Evolutionary conservation across 2,113 vertebrate genomes (phyloP).

Genomic region (Galeopterus variegatus): DNA sequence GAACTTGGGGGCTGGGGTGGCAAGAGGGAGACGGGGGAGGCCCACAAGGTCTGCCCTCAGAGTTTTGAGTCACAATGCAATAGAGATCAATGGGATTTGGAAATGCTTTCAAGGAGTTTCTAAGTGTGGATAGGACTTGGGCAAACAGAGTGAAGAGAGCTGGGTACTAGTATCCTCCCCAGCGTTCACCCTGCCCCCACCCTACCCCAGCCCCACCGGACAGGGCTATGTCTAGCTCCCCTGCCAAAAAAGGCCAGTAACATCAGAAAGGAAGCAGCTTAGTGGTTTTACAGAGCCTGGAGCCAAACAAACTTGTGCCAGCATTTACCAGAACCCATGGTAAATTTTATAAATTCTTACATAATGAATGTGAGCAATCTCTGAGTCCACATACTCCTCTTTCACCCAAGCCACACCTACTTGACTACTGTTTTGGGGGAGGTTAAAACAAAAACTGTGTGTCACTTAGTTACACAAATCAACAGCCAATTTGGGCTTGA

Average conservation of each 20-base stretch:
- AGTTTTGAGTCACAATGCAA: not conserved
- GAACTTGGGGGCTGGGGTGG: not conserved
- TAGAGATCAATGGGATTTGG: not conserved
- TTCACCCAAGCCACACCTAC: not conserved
- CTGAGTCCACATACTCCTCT: not conserved
- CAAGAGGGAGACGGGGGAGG: not conserved
- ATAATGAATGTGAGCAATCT: not conserved
- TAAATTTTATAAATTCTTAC: constrained; percentile 72
- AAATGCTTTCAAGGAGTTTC: not conserved
- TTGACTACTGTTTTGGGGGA: constrained; percentile 13
- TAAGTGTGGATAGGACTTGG: not conserved
- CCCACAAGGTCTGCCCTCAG: not conserved
- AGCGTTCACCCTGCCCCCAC: not conserved
- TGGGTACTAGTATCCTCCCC: not conserved
- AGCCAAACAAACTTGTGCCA: constrained; percentile 67
- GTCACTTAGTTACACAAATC: constrained; percentile 49
- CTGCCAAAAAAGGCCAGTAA: constrained; percentile 11
- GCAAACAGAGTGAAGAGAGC: not conserved
- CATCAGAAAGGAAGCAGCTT: not conserved
- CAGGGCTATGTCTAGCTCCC: not conserved
- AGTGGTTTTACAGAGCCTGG: constrained; percentile 55
- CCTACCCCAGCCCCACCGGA: not conserved
- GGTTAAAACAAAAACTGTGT: constrained; percentile 62
- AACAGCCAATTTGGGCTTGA: not conserved
- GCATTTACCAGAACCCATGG: constrained; percentile 66